These are phyloP conservation scores for Halisarca cf. caerulea DNA, from an alignment of 37 sponge, comb jelly and placozoan species.

Conservation along the genomic window DNA sequence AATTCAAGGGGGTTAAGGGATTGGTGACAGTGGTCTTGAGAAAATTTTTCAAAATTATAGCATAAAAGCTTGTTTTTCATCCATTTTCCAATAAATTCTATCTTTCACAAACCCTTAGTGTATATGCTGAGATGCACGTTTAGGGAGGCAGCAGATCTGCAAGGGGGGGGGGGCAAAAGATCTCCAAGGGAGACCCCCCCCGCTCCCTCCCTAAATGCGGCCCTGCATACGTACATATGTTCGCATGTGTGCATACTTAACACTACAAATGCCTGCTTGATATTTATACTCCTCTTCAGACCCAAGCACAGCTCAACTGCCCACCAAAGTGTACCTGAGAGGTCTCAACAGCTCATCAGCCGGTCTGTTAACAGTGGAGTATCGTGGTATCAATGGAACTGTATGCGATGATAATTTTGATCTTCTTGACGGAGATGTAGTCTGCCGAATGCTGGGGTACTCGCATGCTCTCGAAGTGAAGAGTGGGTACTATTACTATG, in stretches of 20 bases:
- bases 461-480: constrained; percentile 16
- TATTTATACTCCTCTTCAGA: background rate
- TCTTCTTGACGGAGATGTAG: constrained; percentile 13
- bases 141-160: too few species aligned
- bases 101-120: too few species aligned
- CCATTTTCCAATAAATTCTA: too few species aligned
- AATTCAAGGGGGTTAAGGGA: too few species aligned
- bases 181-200: too few species aligned
- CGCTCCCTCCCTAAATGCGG: too few species aligned
- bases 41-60: too few species aligned
- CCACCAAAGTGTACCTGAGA: background rate
- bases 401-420: constrained; percentile 23
- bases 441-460: constrained; percentile 20
- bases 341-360: background rate
- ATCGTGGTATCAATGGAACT: constrained; percentile 14
- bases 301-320: background rate
- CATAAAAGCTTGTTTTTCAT: too few species aligned
- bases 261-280: background rate
- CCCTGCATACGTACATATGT: too few species aligned
- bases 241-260: background rate
- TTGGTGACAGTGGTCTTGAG: too few species aligned
- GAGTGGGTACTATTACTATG: constrained; percentile 4
- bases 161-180: too few species aligned
- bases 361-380: background rate
- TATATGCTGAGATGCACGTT: too few species aligned